Evolutionary conservation across 1,140 invertebrate genomes (phyloP).

Genomic region (Macrocentrus cingulum): DNA sequence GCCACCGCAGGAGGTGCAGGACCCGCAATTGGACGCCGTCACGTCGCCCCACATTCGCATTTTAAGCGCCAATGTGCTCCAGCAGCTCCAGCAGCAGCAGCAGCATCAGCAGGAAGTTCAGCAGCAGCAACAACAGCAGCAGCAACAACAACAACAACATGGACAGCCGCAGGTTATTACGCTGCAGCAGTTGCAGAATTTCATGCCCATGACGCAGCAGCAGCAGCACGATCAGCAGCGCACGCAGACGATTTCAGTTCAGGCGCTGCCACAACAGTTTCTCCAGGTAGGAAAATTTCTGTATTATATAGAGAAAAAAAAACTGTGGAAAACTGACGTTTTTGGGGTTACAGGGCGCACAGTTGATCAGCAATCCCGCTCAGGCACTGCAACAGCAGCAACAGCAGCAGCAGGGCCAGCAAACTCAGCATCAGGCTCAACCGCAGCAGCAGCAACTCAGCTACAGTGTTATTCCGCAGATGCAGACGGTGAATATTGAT

Average conservation of each 20-base stretch:
- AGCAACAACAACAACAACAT: constrained; percentile 42
- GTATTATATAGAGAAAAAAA: constrained; percentile 1
- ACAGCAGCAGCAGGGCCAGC: constrained; percentile 57
- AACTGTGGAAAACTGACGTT: constrained; percentile 1
- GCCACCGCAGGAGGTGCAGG: constrained; percentile 44
- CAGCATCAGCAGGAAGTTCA: constrained; percentile 36
- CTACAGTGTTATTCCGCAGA: constrained; percentile 68
- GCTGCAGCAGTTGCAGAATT: constrained; percentile 60
- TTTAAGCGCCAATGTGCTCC: constrained; percentile 52
- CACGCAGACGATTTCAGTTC: constrained; percentile 58
- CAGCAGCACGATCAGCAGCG: constrained; percentile 54
- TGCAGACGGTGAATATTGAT: constrained; percentile 89
- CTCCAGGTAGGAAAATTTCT: constrained; percentile 51
- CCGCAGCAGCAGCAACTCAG: constrained; percentile 62
- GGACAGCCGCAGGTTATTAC: constrained; percentile 60
- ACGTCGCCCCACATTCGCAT: constrained; percentile 53
- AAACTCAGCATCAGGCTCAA: constrained; percentile 47
- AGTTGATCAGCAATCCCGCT: constrained; percentile 48
- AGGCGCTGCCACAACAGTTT: constrained; percentile 61
- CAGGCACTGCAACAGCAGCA: constrained; percentile 47
- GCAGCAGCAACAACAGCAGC: constrained; percentile 35
- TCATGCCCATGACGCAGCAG: constrained; percentile 56
- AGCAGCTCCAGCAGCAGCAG: constrained; percentile 52
- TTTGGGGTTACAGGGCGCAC: constrained; percentile 47
- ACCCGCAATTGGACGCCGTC: constrained; percentile 56